phyloP scores from a whole-genome alignment of 2,888 invertebrate genomes.

The Ptilodon capucinus region DNA sequence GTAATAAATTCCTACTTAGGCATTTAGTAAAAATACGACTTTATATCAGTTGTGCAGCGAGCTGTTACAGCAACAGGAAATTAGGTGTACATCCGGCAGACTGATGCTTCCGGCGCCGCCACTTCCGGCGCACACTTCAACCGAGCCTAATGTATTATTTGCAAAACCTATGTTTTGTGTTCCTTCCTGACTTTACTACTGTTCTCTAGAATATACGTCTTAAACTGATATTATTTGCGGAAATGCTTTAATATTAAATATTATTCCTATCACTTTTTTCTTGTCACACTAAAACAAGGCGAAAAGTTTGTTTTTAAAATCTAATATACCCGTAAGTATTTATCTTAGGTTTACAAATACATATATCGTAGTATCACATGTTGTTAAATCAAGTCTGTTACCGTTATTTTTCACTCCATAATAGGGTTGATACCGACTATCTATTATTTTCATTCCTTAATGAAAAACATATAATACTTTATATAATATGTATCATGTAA shows the following conservation, averaged over 20 bases:
- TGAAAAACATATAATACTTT: too few species aligned
- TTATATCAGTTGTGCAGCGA: slow-evolving; percentile 19
- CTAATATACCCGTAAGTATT: too few species aligned
- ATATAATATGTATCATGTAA: too few species aligned
- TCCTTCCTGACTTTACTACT: too few species aligned
- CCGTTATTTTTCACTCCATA: slow-evolving; percentile 39
- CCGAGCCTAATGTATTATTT: slow-evolving; percentile 27
- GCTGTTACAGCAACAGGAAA: slow-evolving; percentile 46
- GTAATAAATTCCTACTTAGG: too few species aligned
- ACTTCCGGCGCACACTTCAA: slow-evolving; percentile 35
- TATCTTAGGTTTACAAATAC: slow-evolving; percentile 1
- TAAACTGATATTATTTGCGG: too few species aligned
- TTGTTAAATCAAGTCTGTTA: slow-evolving; percentile 22
- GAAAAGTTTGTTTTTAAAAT: too few species aligned
- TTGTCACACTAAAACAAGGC: too few species aligned
- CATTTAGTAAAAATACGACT: slow-evolving; percentile 11
- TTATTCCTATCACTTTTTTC: too few species aligned
- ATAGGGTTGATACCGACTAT: neutral
- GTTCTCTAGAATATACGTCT: too few species aligned
- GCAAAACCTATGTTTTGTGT: slow-evolving; percentile 11
- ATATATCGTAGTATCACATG: slow-evolving; percentile 11
- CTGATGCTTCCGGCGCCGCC: slow-evolving; percentile 44
- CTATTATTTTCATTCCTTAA: too few species aligned
- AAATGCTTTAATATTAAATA: too few species aligned
- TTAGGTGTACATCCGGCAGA: slow-evolving; percentile 60